A percentile compares a stretch with the other conserved stretches of the same genome.
These are phyloP conservation scores for Apogon hyalosoma DNA, from an alignment of 2,797 vertebrate species.

Conservation along the genomic window DNA sequence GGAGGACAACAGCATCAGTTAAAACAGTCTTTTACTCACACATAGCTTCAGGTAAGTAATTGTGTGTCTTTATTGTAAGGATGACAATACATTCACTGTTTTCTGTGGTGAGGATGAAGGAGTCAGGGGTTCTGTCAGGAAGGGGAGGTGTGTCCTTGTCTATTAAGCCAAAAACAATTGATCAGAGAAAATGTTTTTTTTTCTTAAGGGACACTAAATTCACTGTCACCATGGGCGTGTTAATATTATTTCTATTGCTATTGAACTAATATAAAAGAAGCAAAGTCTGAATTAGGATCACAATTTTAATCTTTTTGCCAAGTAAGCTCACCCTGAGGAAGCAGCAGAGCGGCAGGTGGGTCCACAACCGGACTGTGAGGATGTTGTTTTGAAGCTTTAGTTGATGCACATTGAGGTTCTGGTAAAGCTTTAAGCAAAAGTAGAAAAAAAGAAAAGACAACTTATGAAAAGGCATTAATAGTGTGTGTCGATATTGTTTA, in stretches of 20 bases:
- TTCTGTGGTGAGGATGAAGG: conserved; percentile 40
- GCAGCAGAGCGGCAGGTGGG: neutral
- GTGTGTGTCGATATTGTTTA: neutral
- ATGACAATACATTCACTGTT: conserved; percentile 30
- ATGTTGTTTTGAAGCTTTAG: conserved; percentile 5
- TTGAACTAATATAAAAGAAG: too few species aligned
- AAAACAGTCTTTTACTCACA: neutral
- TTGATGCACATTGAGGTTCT: conserved; percentile 14
- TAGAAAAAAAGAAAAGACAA: neutral
- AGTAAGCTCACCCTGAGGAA: conserved; percentile 44
- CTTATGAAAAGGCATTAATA: neutral
- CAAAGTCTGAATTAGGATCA: too few species aligned
- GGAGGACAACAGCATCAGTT: neutral
- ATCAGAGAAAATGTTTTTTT: neutral
- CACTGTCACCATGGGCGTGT: neutral
- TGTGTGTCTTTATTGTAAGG: neutral
- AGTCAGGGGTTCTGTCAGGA: conserved; percentile 61
- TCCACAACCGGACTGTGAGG: conserved; percentile 7
- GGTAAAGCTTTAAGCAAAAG: conserved; percentile 9
- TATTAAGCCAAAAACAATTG: conserved; percentile 29
- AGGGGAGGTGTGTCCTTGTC: conserved; percentile 49
- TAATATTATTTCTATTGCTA: neutral
- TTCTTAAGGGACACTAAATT: neutral
- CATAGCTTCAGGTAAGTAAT: neutral
- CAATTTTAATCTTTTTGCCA: neutral